These are phyloP conservation scores for Trinectes maculatus DNA, from an alignment of 2,113 vertebrate species.

Conservation along the genomic window DNA sequence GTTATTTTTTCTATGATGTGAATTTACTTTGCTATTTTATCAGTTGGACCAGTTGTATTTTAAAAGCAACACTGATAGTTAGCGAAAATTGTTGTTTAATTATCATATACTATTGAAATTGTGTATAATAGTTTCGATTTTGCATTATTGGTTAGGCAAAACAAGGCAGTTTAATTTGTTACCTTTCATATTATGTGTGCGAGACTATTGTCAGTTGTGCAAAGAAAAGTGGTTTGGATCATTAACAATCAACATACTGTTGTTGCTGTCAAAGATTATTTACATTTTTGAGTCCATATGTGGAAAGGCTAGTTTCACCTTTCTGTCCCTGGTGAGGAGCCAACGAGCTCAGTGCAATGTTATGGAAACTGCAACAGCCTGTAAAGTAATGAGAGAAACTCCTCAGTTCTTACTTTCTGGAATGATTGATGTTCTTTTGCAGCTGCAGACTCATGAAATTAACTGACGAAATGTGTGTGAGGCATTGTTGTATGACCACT, in stretches of 20 bases:
- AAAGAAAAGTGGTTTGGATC: not conserved
- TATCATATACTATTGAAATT: no score
- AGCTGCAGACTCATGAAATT: not conserved
- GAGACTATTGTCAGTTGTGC: not conserved
- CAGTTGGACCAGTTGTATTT: no score
- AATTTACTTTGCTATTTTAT: no score
- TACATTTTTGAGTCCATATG: not conserved
- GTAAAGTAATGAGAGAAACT: not conserved
- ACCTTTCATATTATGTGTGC: no score
- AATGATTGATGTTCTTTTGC: not conserved
- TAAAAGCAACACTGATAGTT: no score
- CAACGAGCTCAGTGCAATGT: not conserved
- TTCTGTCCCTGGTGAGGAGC: not conserved
- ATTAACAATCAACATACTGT: not conserved
- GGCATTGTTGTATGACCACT: not conserved
- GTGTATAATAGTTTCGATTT: no score
- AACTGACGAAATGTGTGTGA: not conserved
- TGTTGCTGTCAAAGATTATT: not conserved
- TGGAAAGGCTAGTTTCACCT: not conserved
- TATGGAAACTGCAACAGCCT: not conserved
- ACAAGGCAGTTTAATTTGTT: no score
- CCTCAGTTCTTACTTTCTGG: not conserved
- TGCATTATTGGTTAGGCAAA: no score
- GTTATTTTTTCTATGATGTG: no score
- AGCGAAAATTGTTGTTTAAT: not conserved